Base-by-base conservation (phyloP, 1,140 invertebrate genomes). In the Cherax quadricarinatus region DNA sequence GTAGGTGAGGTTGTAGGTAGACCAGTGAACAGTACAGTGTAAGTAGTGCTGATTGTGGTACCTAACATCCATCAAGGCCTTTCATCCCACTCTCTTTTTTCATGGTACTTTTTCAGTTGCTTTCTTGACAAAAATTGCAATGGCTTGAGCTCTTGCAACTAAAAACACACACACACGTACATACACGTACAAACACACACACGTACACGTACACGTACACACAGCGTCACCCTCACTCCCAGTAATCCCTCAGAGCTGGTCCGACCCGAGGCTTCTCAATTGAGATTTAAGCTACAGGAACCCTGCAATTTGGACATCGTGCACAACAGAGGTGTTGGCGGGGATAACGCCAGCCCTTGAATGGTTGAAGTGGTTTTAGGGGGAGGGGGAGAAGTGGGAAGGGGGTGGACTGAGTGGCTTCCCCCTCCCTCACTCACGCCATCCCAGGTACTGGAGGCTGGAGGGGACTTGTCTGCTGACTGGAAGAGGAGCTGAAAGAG, bases 251-350 rank as follows among this genome's bases (percentile, higher is more conserved):
- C 86, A 57, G 86, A 88, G 86, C 86, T 88, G 86, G 86, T 53
- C 73, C 75, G 86, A 75, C 73, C 86, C 86, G 86, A 79, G 86
- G 86, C 86, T 88, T 88, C 86, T 88, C 86, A 88, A 88, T 88
- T 88, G 86, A 75, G 86, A 79, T 79, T 88, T 88, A 88, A 80
- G 73, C 78, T 53, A 78, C 73, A 80, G 30, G 86, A 73, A 73
- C 73, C 73, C 78, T 88, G 86, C 86, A 88, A 88, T 88, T 88
- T 88, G 86, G 86, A 80, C 86, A 88, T 88, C 86, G 86, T 88
- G 86, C 86, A 88, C 86, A 88, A 88, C 86, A 88, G 86, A 88
- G 86, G 86, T 79, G 86, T 88, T 79, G 73, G 86, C 73, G 48
- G 75, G 86, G 78, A 88, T 88, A 88, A 88, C 86, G 73, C 80